Conservation (phyloP, 2,888 invertebrate genomes). For the Matsumyia berberina region DNA sequence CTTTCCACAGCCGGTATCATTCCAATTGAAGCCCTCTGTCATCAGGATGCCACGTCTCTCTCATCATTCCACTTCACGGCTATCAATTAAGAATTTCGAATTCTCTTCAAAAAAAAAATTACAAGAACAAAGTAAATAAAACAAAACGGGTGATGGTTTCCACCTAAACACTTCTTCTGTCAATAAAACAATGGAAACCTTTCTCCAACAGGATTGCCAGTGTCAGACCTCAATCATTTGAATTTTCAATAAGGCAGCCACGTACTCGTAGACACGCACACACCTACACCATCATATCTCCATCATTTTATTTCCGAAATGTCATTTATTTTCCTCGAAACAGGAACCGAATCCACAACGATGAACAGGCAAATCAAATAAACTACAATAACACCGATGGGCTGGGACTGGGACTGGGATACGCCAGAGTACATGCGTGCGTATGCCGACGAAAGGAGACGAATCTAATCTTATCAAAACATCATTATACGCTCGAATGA, state of each 20-base stretch:
- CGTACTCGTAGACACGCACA: neutral
- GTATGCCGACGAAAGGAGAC: neutral
- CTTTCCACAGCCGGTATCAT: neutral
- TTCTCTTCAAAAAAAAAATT: neutral
- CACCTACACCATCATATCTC: neutral
- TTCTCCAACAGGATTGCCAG: conserved; percentile 12
- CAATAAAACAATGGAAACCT: conserved; percentile 32
- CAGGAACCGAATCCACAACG: conserved; percentile 8
- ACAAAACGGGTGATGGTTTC: conserved; percentile 1
- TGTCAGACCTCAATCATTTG: conserved; percentile 52
- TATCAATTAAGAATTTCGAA: conserved; percentile 4
- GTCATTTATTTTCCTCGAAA: conserved; percentile 18
- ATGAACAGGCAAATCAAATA: conserved; percentile 37
- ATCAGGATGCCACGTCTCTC: neutral
- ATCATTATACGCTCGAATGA: conserved; percentile 60
- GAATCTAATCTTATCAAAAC: conserved; percentile 68
- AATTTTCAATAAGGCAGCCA: conserved; percentile 24
- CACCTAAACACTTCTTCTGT: conserved; percentile 18
- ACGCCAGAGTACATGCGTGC: neutral
- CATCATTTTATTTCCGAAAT: conserved; percentile 15
- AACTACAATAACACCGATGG: conserved; percentile 29
- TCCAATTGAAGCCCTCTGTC: neutral
- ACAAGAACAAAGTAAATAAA: conserved; percentile 8
- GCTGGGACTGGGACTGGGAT: neutral
- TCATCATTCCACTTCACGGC: conserved; percentile 1